A percentile compares a stretch with the other conserved stretches of the same genome.
phyloP scores from a whole-genome alignment of 2,113 vertebrate genomes.

The Gadus macrocephalus region DNA sequence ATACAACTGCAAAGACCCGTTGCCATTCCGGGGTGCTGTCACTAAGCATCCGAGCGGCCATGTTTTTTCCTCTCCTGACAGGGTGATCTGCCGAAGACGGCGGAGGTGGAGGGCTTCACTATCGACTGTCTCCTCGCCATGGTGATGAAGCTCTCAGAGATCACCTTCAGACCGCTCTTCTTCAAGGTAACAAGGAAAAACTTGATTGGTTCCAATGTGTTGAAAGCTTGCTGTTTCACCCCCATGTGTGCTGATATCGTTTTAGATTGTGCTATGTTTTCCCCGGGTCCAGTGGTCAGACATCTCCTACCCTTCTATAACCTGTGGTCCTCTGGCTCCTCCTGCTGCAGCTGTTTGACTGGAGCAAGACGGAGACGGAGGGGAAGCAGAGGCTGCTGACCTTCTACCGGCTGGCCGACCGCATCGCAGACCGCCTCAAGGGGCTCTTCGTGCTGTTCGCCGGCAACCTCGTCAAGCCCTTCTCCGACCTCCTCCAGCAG shows the following conservation, averaged over 20 bases:
- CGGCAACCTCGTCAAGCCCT: constrained; percentile 86
- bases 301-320: too few species aligned
- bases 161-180: constrained; percentile 92
- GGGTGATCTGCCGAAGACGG: constrained; percentile 79
- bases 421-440: constrained; percentile 83
- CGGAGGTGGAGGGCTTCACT: constrained; percentile 75
- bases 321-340: background rate
- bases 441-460: constrained; percentile 93
- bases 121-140: constrained; percentile 85
- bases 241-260: too few species aligned
- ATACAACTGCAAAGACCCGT: background rate
- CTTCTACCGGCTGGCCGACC: constrained; percentile 80
- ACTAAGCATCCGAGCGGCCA: background rate
- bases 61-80: constrained; percentile 48
- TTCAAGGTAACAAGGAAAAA: constrained; percentile 80
- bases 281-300: background rate
- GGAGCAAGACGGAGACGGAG: constrained; percentile 79
- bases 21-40: background rate
- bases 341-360: constrained; percentile 83
- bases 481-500: constrained; percentile 80
- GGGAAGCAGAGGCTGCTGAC: constrained; percentile 83
- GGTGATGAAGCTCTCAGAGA: constrained; percentile 95
- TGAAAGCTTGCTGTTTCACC: background rate
- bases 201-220: too few species aligned
- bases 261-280: too few species aligned